Evolutionary conservation across 2,888 invertebrate genomes (phyloP).

Genomic region (Ormyrus rosae): DNA sequence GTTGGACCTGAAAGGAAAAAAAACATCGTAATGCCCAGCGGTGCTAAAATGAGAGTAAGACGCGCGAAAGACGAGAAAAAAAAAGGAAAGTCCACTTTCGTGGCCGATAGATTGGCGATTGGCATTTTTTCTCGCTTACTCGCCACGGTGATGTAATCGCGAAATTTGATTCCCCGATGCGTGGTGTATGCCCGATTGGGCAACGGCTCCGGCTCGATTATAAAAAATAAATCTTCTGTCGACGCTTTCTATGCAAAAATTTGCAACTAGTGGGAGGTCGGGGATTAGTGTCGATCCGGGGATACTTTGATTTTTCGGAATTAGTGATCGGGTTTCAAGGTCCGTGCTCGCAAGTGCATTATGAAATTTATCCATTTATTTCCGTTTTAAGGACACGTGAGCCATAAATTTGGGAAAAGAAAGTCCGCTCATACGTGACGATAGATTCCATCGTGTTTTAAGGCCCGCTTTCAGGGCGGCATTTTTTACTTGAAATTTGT

Average conservation of each 20-base stretch:
- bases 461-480: no score
- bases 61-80: not conserved
- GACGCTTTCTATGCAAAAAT: conserved; percentile 47
- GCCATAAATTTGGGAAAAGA: conserved; percentile 17
- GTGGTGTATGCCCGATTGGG: not conserved
- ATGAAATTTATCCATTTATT: conserved; percentile 26
- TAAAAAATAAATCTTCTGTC: conserved; percentile 31
- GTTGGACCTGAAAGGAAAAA: conserved; percentile 62
- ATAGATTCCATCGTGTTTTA: not conserved
- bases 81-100: conserved; percentile 43
- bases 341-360: not conserved
- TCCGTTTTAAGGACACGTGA: conserved; percentile 10
- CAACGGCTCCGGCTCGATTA: not conserved
- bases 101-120: conserved; percentile 28
- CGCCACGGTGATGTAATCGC: conserved; percentile 28
- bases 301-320: conserved; percentile 26
- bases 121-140: not conserved
- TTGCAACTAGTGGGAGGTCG: conserved; percentile 7
- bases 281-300: no score
- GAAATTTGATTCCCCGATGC: conserved; percentile 42
- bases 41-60: conserved; percentile 34
- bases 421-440: not conserved
- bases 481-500: no score
- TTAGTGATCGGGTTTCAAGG: conserved; percentile 3
- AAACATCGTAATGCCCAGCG: not conserved